Evolutionary conservation across 2,113 vertebrate species (phyloP), one percentile per base, ranked within the genome.

Genomic region (Oryzias celebensis): DNA sequence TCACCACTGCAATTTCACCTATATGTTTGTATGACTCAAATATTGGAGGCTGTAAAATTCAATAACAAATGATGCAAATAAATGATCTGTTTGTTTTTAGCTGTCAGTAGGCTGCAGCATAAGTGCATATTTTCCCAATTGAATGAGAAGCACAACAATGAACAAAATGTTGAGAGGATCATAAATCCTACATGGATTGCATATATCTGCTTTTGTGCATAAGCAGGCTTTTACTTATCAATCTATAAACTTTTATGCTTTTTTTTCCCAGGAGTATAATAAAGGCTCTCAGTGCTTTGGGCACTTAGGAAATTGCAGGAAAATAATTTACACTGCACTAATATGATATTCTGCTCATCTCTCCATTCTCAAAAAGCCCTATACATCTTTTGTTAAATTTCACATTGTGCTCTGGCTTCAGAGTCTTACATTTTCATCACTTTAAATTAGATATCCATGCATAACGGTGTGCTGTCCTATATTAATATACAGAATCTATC

Each of bases 381-480:
- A 62, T 75, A 73, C 59, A 52, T 63, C 46, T 65, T 70, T 68
- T 67, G 50, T 65, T 62, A 5, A 42, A 56, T 78, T 69, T 73
- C 53, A 75, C 71, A 71, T 81, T 77, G 59, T 42, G 71, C 62
- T 60, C 49, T 42, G 78, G 66, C 69, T 72, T 69, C 18, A 56
- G 50, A 72, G 17, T 82, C 75, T 85, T 78, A 85, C 60, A 75
- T 82, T 85, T 84, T 84, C 79, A 85, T 82, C 75, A 78, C 68
- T 73, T 79, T 79, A 85, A 86, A 85, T 86, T 82, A 78, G 78
- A 82, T 85, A 78, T 51, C 76, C 75, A 74, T 79, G 78, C 82
- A 81, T 84, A 85, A 85, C 75, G 75, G 72, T 73, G 58, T 17
- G 51, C 59, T 60, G 76, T 83, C 75, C 63, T 82, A 83, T 88